phyloP scores from a whole-genome alignment of 2,113 vertebrate genomes.

The Boulengeromyrus knoepffleri region DNA sequence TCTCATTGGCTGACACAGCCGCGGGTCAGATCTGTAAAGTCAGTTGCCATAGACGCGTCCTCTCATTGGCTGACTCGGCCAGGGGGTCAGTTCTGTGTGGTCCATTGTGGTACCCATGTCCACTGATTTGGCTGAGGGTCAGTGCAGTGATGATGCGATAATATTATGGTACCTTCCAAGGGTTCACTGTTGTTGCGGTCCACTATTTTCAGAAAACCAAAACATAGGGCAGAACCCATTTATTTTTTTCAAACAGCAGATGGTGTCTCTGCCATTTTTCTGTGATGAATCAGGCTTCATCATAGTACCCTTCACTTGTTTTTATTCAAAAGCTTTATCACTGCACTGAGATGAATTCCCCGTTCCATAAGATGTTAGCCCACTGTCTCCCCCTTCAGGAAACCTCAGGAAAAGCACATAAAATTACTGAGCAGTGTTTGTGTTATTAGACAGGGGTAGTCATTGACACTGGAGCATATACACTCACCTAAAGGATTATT shows the following conservation, averaged over 20 bases:
- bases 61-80: too few species aligned
- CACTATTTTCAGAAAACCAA: neutral
- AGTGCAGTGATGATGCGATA: neutral
- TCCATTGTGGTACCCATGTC: neutral
- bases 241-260: constrained; percentile 9
- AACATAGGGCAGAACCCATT: constrained; percentile 14
- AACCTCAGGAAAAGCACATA: neutral
- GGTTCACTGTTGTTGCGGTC: too few species aligned
- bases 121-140: neutral
- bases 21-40: too few species aligned
- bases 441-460: neutral
- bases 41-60: neutral
- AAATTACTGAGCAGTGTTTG: neutral
- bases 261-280: constrained; percentile 33
- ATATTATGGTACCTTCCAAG: too few species aligned
- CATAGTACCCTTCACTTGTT: constrained; percentile 31
- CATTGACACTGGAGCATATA: neutral
- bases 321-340: constrained; percentile 28
- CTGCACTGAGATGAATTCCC: neutral
- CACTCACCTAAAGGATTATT: too few species aligned
- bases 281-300: constrained; percentile 35
- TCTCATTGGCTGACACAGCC: neutral
- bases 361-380: constrained; percentile 34
- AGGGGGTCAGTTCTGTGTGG: neutral
- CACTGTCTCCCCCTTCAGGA: constrained; percentile 61